These are phyloP conservation scores for Meleagris gallopavo DNA, from an alignment of 2,113 vertebrate genomes.

Conservation along the genomic window DNA sequence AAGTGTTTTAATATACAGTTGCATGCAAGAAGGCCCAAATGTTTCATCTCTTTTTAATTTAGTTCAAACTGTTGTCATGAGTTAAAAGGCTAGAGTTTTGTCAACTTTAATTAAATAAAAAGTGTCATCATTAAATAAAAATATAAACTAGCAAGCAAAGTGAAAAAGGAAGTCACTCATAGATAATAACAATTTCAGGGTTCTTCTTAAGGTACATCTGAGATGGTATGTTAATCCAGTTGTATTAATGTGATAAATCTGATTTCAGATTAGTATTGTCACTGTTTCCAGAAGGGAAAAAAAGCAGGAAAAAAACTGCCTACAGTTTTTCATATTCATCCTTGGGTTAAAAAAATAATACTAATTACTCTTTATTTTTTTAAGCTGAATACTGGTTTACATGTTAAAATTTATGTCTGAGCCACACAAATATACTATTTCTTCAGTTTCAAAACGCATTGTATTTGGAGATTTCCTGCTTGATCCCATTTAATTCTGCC, in stretches of 20 bases:
- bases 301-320: not conserved
- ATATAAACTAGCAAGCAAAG: not conserved
- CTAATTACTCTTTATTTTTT: not conserved
- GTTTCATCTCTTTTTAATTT: constrained; percentile 25
- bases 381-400: not conserved
- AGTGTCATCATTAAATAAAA: not conserved
- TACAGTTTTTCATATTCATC: not conserved
- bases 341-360: not conserved
- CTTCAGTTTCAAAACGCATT: not conserved
- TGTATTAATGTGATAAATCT: not conserved
- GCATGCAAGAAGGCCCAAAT: not conserved
- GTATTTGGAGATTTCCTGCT: not conserved
- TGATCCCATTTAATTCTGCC: not conserved
- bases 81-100: constrained; percentile 40
- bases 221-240: not conserved
- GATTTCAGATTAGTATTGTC: not conserved
- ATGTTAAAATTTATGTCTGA: not conserved
- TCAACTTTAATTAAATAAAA: not conserved
- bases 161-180: not conserved
- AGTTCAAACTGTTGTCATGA: constrained; percentile 8
- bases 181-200: not conserved
- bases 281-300: not conserved
- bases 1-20: not conserved
- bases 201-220: not conserved
- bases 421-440: not conserved